phyloP scores from a whole-genome alignment of 2,113 vertebrate species.

The Zosterops pallidus region DNA sequence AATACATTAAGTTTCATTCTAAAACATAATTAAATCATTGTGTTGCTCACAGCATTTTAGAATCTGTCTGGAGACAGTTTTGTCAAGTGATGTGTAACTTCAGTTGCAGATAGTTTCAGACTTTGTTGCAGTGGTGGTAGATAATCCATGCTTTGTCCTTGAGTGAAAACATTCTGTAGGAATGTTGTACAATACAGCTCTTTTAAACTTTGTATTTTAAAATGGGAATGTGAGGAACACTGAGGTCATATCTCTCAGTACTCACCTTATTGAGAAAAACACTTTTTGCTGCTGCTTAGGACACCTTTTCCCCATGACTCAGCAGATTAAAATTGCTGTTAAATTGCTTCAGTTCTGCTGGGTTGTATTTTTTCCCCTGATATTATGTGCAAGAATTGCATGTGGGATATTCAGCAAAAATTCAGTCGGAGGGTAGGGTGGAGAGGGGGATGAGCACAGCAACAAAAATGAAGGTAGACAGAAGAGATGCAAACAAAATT shows the following conservation, averaged over 20 bases:
- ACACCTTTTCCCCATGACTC: conserved; percentile 14
- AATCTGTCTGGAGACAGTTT: background rate
- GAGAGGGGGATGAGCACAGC: background rate
- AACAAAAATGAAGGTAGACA: background rate
- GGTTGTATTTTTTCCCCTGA: background rate
- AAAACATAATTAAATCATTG: background rate
- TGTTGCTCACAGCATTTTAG: background rate
- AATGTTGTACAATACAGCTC: background rate
- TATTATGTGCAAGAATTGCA: background rate
- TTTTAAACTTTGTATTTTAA: background rate
- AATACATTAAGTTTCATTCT: background rate
- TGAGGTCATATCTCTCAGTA: background rate
- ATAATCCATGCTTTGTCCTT: background rate
- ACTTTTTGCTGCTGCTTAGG: background rate
- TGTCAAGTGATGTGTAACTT: background rate
- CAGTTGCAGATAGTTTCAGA: background rate
- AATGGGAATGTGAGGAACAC: background rate
- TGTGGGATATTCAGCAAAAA: conserved; percentile 26
- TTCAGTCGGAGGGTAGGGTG: background rate
- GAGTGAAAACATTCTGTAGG: background rate
- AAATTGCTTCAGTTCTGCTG: conserved; percentile 24
- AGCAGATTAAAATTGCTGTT: conserved; percentile 35
- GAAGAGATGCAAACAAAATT: background rate
- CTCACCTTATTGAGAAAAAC: background rate
- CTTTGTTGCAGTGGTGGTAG: background rate